phyloP scores from a whole-genome alignment of 2,888 invertebrate genomes.

The Polylopha cassiicola region DNA sequence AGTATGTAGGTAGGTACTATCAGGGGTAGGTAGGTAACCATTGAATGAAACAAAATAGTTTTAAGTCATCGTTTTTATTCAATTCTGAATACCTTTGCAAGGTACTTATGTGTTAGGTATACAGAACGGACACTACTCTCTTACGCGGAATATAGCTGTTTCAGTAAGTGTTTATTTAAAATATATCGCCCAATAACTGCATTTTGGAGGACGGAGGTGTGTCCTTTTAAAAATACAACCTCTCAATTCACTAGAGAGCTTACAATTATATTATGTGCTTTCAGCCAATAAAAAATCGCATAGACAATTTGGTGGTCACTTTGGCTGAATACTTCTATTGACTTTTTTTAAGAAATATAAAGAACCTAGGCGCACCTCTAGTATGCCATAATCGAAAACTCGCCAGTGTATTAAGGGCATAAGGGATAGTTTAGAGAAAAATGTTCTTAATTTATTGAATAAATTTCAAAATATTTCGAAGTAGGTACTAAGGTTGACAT shows the following conservation, averaged over 20 bases:
- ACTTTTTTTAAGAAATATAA: too few relatives aligned
- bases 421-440: conserved; percentile 61
- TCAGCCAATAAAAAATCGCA: too few relatives aligned
- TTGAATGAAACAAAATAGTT: conserved; percentile 22
- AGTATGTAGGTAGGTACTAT: too few relatives aligned
- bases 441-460: conserved; percentile 65
- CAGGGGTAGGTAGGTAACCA: not conserved
- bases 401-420: conserved; percentile 4
- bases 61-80: conserved; percentile 54
- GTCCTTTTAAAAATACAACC: conserved; percentile 55
- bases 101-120: conserved; percentile 56
- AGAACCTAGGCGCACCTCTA: too few relatives aligned
- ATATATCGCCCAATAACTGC: conserved; percentile 42
- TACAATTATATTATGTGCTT: too few relatives aligned
- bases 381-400: too few relatives aligned
- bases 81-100: conserved; percentile 70
- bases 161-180: conserved; percentile 34
- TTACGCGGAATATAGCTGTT: conserved; percentile 41
- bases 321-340: too few relatives aligned
- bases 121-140: conserved; percentile 61
- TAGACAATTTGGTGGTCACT: too few relatives aligned
- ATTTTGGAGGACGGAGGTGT: conserved; percentile 61
- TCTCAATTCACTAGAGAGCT: too few relatives aligned
- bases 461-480: conserved; percentile 65
- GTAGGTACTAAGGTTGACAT: conserved; percentile 47